Evolutionary conservation across 1,140 invertebrate species (phyloP), one percentile per base, ranked within the genome.

Genomic region (Heterodera schachtii): DNA sequence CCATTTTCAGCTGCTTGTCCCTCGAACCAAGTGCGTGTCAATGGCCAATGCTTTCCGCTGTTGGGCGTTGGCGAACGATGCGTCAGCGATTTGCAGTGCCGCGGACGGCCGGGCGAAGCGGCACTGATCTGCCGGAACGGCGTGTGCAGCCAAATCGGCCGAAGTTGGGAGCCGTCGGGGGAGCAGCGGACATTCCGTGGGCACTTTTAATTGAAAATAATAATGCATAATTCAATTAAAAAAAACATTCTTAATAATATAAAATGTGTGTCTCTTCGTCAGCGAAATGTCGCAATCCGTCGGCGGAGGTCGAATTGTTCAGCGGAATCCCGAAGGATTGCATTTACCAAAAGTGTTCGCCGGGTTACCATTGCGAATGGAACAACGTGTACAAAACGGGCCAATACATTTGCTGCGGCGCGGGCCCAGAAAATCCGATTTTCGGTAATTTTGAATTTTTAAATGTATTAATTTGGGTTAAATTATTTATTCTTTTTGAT

Each of bases 321-420:
- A 52, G 46, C 52, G 57, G 73, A 5, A 75, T 82, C 19, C 84
- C 86, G 9, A 85, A 87, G 74, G 85, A 85, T 70, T 85, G 84
- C 70, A 77, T 85, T 41, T 86, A 82, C 57, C 86, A 85, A 71
- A 49, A 57, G 46, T 85, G 84, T 46, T 79, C 75, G 8, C 81
- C 52, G 1, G 84, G 83, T 16, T 85, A 84, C 69, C 85, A 84
- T 44, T 85, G 84, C 74, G 84, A 85, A 73, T 85, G 81, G 78
- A 85, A 87, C 71, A 47, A 13, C 49, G 21, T 75, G 7, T 84
- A 86, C 83, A 85, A 87, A 44, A 47, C 57, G 16, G 83, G 83
- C 19, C 84, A 85, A 60, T 85, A 85, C 60, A 87, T 85, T 79
- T 85, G 84, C 47, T 85, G 84, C 64, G 84, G 86, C 43, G 66